phyloP scores from a whole-genome alignment of 2,888 invertebrate species.

The Schizaphis graminum region DNA sequence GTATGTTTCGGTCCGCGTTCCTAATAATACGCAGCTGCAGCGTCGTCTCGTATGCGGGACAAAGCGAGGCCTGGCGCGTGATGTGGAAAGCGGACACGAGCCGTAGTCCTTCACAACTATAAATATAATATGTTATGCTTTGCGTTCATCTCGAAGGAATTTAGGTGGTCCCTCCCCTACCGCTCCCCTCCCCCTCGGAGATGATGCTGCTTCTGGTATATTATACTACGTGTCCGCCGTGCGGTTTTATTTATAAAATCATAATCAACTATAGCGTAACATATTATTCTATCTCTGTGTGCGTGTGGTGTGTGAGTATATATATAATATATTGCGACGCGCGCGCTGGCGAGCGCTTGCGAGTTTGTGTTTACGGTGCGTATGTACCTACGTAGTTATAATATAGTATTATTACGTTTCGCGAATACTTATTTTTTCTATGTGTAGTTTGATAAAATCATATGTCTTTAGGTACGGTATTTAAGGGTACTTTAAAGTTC shows the following conservation, averaged over 20 bases:
- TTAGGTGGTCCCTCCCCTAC: slow-evolving; percentile 6
- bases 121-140: slow-evolving; percentile 26
- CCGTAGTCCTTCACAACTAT: neutral
- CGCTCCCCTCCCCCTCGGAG: neutral
- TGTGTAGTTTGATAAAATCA: neutral
- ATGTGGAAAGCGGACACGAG: neutral
- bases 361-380: neutral
- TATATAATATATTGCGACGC: neutral
- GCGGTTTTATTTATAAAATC: slow-evolving; percentile 41
- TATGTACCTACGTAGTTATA: neutral
- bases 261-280: slow-evolving; percentile 12
- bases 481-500: neutral
- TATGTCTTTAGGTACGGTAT: neutral
- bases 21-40: neutral
- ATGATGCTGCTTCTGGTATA: neutral
- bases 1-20: neutral
- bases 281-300: neutral
- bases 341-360: neutral
- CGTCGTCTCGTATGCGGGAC: slow-evolving; percentile 10
- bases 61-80: neutral
- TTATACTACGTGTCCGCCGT: neutral
- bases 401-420: neutral
- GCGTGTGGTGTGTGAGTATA: neutral
- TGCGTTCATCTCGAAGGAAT: slow-evolving; percentile 17
- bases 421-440: neutral